A percentile compares a stretch with the other conserved stretches of the same genome.
Evolutionary conservation across 2,113 vertebrate genomes (phyloP).

Genomic region (Oryctolagus cuniculus): mOryCun1.1 NC_091432.1:60547501-60548000

Average conservation of each 20-base stretch:
- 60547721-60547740: background rate
- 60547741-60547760: background rate
- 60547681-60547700: background rate
- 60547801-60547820: slow-evolving; percentile 19
- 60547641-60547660: background rate
- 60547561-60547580: background rate
- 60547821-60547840: background rate
- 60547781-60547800: slow-evolving; percentile 19
- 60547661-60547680: background rate
- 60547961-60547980: background rate
- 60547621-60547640: background rate
- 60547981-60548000: background rate
- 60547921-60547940: background rate
- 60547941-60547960: background rate
- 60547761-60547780: background rate
- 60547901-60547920: background rate
- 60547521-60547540: background rate
- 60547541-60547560: background rate
- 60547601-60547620: background rate
- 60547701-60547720: background rate
- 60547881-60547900: background rate
- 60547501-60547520: background rate
- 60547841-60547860: background rate
- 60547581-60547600: background rate
- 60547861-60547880: slow-evolving; percentile 15